Evolutionary conservation across 2,888 invertebrate species (phyloP), one percentile per base, ranked within the genome.

Genomic region (Sinodicranocentrus sp.): DNA sequence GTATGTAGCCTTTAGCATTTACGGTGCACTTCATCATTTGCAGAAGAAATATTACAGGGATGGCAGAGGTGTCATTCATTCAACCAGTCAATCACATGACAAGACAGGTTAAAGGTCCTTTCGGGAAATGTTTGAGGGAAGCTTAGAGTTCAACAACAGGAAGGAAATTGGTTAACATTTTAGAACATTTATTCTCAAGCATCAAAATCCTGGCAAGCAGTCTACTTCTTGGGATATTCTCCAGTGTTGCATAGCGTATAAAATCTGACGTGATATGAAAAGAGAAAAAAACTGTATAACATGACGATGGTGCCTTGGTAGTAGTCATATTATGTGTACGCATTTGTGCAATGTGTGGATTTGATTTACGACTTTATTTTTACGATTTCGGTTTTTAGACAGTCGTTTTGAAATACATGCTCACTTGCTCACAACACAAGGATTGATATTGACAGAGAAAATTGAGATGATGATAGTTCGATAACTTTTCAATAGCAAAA

Each of bases 401-500:
- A n/a, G n/a, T n/a, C n/a, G n/a, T 39, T 39, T 39, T 39, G 8
- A 8, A 6, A 39, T 8, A 39, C 13, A 39, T 39, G 6, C 8
- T 39, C 39, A 6, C 39, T 13, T 39, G 6, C 13, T 13, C 8
- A 6, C 39, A 6, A 39, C 13, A 8, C n/a, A 26, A 54, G 39
- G 72, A 72, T 63, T 80, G 79, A 72, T 80, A 80, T 65, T 80
- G 79, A 80, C 79, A 80, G 72, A 80, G 79, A 80, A 80, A 80
- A 65, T 72, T 72, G 70, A 48, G n/a, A 28, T 21, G 23, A 26
- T 65, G 59, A 26, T 39, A 39, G 39, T 54, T 54, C 25, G 26
- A 61, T 26, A 61, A 15, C 2, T 33, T 63, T 63, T 63, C 28
- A 17, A 63, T 33, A 19, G 5, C 33, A 33, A 6, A 33, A 23